Percentiles rank a stretch among this genome's conserved stretches.
Evolutionary conservation across 1,140 invertebrate genomes (phyloP).

Genomic region (Protaetia brevitarsis): DNA sequence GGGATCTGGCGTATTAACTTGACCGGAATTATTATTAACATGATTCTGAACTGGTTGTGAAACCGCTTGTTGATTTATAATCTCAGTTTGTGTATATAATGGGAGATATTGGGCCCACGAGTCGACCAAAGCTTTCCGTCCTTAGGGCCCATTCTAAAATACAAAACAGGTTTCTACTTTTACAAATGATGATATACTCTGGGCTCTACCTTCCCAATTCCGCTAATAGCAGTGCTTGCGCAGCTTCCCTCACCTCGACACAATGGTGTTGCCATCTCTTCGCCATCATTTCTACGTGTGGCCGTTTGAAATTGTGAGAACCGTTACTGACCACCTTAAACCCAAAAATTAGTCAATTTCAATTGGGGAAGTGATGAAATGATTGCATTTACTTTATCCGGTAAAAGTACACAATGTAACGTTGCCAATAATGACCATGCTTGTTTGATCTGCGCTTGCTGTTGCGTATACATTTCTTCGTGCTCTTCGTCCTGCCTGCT

Average conservation of each 20-base stretch:
- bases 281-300: slow-evolving; percentile 95
- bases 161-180: not conserved
- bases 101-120: slow-evolving; percentile 94
- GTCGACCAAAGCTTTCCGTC: slow-evolving; percentile 88
- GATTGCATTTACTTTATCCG: slow-evolving; percentile 72
- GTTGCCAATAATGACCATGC: slow-evolving; percentile 96
- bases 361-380: not conserved
- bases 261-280: slow-evolving; percentile 98
- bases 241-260: slow-evolving; percentile 93
- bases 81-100: slow-evolving; percentile 73
- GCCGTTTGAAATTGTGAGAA: slow-evolving; percentile 80
- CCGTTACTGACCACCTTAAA: slow-evolving; percentile 53
- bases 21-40: slow-evolving; percentile 47
- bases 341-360: slow-evolving; percentile 15
- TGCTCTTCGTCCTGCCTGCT: slow-evolving; percentile 74
- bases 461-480: slow-evolving; percentile 76
- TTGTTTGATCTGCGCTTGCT: slow-evolving; percentile 90
- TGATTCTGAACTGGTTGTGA: slow-evolving; percentile 40
- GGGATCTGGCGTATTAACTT: slow-evolving; percentile 50
- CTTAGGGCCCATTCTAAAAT: slow-evolving; percentile 77
- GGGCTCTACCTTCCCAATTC: slow-evolving; percentile 72
- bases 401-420: slow-evolving; percentile 92
- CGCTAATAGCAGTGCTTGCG: slow-evolving; percentile 91
- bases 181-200: not conserved
- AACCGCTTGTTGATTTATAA: slow-evolving; percentile 58